phyloP scores from a whole-genome alignment of 2,888 invertebrate species.

The Ichneumoninae sp. region DNA sequence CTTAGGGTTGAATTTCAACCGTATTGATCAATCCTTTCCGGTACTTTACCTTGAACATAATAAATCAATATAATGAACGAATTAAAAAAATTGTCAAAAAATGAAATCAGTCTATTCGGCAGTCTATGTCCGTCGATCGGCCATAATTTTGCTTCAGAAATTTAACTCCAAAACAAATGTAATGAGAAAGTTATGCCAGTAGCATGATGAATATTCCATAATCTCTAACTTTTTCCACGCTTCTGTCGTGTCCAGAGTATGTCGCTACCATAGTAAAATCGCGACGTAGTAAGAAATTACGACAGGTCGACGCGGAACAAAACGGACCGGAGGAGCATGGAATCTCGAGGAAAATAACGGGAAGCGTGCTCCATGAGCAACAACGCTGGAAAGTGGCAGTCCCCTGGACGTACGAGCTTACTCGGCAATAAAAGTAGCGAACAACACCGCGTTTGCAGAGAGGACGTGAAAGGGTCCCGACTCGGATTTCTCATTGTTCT shows the following conservation, averaged over 20 bases:
- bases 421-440: constrained; percentile 63
- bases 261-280: not conserved
- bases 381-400: constrained; percentile 37
- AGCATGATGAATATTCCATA: too few relatives aligned
- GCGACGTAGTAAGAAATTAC: not conserved
- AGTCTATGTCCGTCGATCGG: too few relatives aligned
- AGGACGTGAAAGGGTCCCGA: constrained; percentile 21
- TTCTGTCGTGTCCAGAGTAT: not conserved
- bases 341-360: constrained; percentile 21
- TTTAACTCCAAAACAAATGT: too few relatives aligned
- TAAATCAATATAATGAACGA: too few relatives aligned
- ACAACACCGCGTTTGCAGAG: constrained; percentile 49
- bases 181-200: too few relatives aligned
- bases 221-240: not conserved
- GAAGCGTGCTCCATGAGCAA: constrained; percentile 9
- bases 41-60: too few relatives aligned
- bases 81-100: too few relatives aligned
- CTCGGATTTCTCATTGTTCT: constrained; percentile 45
- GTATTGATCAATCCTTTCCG: too few relatives aligned
- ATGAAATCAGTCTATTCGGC: too few relatives aligned
- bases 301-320: not conserved
- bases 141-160: too few relatives aligned
- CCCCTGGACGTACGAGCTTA: constrained; percentile 62
- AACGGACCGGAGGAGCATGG: not conserved
- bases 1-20: too few relatives aligned